Evolutionary conservation across 2,888 invertebrate species (phyloP), one percentile per base, ranked within the genome.

Genomic region (Punctoribates punctum): DNA sequence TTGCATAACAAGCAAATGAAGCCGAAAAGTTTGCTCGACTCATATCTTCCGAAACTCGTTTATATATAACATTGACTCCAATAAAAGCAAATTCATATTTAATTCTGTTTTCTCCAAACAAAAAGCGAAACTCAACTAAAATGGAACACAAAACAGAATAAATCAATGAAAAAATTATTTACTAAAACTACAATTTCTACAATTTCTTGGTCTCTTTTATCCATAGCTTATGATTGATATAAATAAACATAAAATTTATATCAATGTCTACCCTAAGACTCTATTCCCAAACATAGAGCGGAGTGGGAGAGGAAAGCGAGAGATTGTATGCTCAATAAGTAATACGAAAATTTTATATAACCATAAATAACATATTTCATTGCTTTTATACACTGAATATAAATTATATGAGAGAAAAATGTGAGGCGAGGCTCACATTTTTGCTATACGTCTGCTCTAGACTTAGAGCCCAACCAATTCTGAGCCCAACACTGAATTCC

Each of bases 1-100:
- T 60, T 60, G 60, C 60, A 65, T 65, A 65, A 65, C 65, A 65
- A 65, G 65, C 65, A 65, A 65, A 65, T 65, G 65, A 65, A 65
- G 65, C 65, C 65, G 29, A 65, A 65, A 65, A 34, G 65, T 29
- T 65, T 20, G 65, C 17, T 34, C 29, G 65, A 34, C 34, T 65
- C 34, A n/a, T 34, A 65, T 65, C 15, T 38, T 65, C n/a, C 65
- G 38, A 38, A 65, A 65, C 20, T 13, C 34, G 38, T 65, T 65
- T 65, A 65, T 34, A 27, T 65, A 65, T 11, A n/a, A n/a, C 34
- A 34, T 65, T 65, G 13, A 27, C 1, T 65, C 25, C 65, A 34
- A 65, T 60, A 11, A 60, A 60, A 60, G 60, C 6, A 60, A 60
- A 60, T 60, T 60, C 60, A 20, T 60, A 60, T 60, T 60, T 60